Evolutionary conservation across 2,113 vertebrate species (phyloP), one percentile per base, ranked within the genome.

Genomic region (Beaufortia kweichowensis): DNA sequence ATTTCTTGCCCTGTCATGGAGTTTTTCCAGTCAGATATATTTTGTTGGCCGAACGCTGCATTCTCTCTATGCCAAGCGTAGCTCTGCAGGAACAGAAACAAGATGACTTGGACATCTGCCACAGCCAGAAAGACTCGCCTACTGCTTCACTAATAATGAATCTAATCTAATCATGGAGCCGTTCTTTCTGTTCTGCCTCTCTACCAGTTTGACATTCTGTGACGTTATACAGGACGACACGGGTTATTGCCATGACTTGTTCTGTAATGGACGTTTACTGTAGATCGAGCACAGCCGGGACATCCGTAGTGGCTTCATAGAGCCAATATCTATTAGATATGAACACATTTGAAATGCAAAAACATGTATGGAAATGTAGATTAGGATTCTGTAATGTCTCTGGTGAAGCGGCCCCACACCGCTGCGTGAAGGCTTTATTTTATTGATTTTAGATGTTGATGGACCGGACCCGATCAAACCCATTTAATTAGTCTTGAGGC

Each of bases 161-260:
- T 76, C 28, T 90, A 90, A 81, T 76, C 28, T 88, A 90, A 90
- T 92, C 85, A 89, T 71, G 63, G 79, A 84, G 50, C 60, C 88
- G 84, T 87, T 85, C 61, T 61, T 69, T 21, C 23, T 69, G 63
- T 72, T 41, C 33, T 53, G 81, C 74, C 60, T 62, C 9, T 69
- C 69, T 83, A 60, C 29, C 73, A 81, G 70, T 74, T 82, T 85
- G 81, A 81, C 78, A 33, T 31, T 53, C 6, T 41, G 21, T 70
- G 69, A 41, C 17, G 11, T 24, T 39, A 31, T 19, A 10, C n/a
- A 56, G 2, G 50, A 33, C n/a, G 19, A 28, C 24, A 50, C 14
- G n/a, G 67, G 29, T 70, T 70, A 35, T 35, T 35, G 5, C 9
- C 9, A 35, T 35, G 9, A 35, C 9, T 7, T 35, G 33, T 35